These are phyloP conservation scores for Carcinoscorpius rotundicauda DNA, from an alignment of 1,140 invertebrate genomes.

Conservation along the genomic window DNA sequence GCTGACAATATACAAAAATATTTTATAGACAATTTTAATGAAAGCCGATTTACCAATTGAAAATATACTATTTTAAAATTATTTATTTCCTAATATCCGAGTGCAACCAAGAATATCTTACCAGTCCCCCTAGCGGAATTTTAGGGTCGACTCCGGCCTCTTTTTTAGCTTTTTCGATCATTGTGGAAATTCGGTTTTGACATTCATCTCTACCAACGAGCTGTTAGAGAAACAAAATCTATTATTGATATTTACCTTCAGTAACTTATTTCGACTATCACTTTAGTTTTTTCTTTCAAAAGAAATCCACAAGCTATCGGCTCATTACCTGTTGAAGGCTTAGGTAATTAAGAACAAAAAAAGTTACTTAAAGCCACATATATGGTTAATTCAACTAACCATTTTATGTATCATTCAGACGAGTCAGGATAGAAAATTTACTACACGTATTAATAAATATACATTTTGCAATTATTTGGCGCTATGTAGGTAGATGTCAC, in stretches of 20 bases:
- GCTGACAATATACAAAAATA: too few relatives aligned
- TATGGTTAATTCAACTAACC: too few relatives aligned
- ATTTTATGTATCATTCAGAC: too few relatives aligned
- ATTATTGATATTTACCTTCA: not conserved
- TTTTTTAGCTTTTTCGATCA: conserved; percentile 56
- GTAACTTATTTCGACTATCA: not conserved
- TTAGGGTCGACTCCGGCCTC: conserved; percentile 47
- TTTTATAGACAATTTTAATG: too few relatives aligned
- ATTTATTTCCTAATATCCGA: too few relatives aligned
- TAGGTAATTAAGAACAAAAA: not conserved
- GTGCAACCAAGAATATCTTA: conserved; percentile 33
- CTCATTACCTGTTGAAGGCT: not conserved
- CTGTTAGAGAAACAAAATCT: conserved; percentile 29
- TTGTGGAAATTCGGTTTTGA: conserved; percentile 51
- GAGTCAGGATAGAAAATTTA: too few relatives aligned
- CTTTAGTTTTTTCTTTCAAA: not conserved
- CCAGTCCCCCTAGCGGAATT: conserved; percentile 52
- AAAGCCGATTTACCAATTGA: too few relatives aligned
- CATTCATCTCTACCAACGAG: conserved; percentile 60
- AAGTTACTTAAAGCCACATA: too few relatives aligned
- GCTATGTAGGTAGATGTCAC: too few relatives aligned
- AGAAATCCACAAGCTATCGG: not conserved
- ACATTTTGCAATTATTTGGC: too few relatives aligned
- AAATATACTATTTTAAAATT: too few relatives aligned
- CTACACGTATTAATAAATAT: too few relatives aligned